Percentiles rank a stretch among this genome's conserved stretches.
Evolutionary conservation across 2,888 invertebrate species (phyloP).

Genomic region (Pedicia rivosa): DNA sequence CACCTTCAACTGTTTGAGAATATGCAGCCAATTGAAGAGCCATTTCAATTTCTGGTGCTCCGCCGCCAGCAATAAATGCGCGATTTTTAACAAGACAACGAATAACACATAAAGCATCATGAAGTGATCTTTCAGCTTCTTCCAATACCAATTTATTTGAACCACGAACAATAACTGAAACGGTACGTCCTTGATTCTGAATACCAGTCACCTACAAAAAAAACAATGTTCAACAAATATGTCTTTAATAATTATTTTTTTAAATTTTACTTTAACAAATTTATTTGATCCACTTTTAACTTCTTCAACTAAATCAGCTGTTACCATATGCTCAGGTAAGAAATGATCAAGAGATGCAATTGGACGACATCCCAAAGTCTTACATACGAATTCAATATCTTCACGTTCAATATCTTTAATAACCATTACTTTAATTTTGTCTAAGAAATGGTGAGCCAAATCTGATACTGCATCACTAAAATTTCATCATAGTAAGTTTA

Average conservation of each 20-base stretch:
- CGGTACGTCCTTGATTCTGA: slow-evolving; percentile 72
- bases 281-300: slow-evolving; percentile 74
- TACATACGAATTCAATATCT: slow-evolving; percentile 95
- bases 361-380: slow-evolving; percentile 84
- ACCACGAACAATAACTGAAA: slow-evolving; percentile 79
- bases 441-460: slow-evolving; percentile 91
- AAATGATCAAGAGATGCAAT: slow-evolving; percentile 99
- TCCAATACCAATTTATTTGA: slow-evolving; percentile 76
- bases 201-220: slow-evolving; percentile 61
- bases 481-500: not conserved
- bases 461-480: slow-evolving; percentile 90
- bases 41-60: slow-evolving; percentile 93
- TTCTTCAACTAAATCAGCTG: slow-evolving; percentile 90
- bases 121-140: slow-evolving; percentile 80
- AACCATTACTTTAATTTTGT: slow-evolving; percentile 98
- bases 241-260: too few species aligned
- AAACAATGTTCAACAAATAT: not conserved
- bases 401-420: slow-evolving; percentile 96
- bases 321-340: slow-evolving; percentile 75
- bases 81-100: slow-evolving; percentile 91
- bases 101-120: slow-evolving; percentile 82
- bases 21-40: slow-evolving; percentile 67
- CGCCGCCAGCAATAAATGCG: slow-evolving; percentile 88
- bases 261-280: slow-evolving; percentile 59
- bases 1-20: slow-evolving; percentile 72